Conservation (phyloP, 2,888 invertebrate genomes). For the Rapana venosa region DNA sequence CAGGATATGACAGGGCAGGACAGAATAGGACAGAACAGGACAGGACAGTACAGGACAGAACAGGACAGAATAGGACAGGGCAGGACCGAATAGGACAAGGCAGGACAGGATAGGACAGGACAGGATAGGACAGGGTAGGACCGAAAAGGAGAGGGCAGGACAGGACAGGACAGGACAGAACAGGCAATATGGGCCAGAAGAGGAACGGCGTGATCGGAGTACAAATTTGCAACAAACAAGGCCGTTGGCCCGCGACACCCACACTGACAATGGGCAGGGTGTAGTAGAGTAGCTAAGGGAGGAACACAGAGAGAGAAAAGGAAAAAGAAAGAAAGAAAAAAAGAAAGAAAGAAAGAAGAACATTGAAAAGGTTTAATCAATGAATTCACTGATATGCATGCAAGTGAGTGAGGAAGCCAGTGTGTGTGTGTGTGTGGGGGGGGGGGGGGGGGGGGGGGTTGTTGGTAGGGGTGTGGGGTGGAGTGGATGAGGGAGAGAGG, state of each 20-base stretch:
- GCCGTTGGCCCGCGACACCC: no score
- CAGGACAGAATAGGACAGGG: slow-evolving; percentile 40
- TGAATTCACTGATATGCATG: no score
- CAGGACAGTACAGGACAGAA: slow-evolving; percentile 37
- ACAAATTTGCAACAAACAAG: neutral
- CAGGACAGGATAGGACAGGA: slow-evolving; percentile 8
- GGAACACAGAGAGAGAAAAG: neutral
- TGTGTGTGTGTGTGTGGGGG: neutral
- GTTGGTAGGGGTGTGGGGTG: no score
- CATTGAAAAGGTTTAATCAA: no score
- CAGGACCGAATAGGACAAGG: neutral
- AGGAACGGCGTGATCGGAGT: neutral
- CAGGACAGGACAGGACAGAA: neutral
- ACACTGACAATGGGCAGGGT: neutral
- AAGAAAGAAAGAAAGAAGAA: no score
- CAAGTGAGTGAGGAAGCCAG: neutral
- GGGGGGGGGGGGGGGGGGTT: neutral
- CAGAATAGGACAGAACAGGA: slow-evolving; percentile 37
- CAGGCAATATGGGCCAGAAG: neutral
- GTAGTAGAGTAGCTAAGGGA: neutral
- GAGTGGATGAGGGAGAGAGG: neutral
- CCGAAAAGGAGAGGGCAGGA: neutral
- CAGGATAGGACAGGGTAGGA: slow-evolving; percentile 36
- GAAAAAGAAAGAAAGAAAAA: neutral
- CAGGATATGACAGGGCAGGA: slow-evolving; percentile 15